Base-by-base conservation (phyloP, 1,140 invertebrate genomes). In the Heliconius nattereri region DNA sequence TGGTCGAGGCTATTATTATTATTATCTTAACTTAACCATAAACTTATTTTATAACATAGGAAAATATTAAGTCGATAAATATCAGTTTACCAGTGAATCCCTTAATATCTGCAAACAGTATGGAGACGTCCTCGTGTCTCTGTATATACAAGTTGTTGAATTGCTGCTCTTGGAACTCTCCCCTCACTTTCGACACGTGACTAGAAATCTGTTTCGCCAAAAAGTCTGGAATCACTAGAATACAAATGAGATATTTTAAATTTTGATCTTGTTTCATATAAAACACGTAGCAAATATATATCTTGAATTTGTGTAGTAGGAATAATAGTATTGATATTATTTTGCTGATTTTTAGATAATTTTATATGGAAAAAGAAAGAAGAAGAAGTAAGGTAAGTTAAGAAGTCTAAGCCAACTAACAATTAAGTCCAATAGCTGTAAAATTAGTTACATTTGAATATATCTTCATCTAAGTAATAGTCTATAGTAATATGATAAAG, bases 121-220 rank as follows among this genome's bases (percentile, higher is more conserved):
- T 99, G 91, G 98, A 99, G 75, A 99, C 99, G 89, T 99, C 97
- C 87, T 99, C 98, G 91, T 99, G 98, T 72, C 98, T 96, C 91
- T 99, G 98, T 75, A 99, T 98, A 94, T 99, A 99, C 79, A 99
- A 98, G 89, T 99, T 98, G 90, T 99, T 99, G 92, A 99, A 99
- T 91, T 99, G 98, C 88, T 97, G 96, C 13, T 97, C 97, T 73
- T 97, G 96, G 85, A 97, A 97, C 9, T 96, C 94, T 3, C 96
- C 96, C 85, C 97, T 97, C 83, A 97, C 97, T 79, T 97, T 97
- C 0, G 97, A 96, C 73, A 99, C 98, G 91, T 99, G 98, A 74
- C 96, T 95, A 79, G 98, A 98, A 96, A 99, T 98, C 93, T 99
- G 98, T 88, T 97, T 97, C 7, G 98, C 98, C 16, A 99, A 98